Evolutionary conservation across 1,140 invertebrate genomes (phyloP).

Genomic region (Diorhabda carinulata): DNA sequence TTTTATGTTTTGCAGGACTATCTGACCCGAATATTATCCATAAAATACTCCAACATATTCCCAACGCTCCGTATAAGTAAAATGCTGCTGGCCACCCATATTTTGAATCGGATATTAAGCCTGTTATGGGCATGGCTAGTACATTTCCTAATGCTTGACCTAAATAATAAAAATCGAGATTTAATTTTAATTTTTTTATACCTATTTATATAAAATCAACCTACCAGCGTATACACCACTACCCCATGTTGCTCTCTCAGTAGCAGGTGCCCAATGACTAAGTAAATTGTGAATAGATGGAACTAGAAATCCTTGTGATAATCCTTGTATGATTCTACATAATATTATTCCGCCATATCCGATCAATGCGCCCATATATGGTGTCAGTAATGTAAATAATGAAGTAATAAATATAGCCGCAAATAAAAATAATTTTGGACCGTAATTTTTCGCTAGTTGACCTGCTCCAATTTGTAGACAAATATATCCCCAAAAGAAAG

Average conservation of each 20-base stretch:
- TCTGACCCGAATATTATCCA: conserved; percentile 65
- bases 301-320: conserved; percentile 34
- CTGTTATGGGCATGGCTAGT: conserved; percentile 65
- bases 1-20: conserved; percentile 57
- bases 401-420: conserved; percentile 51
- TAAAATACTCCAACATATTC: conserved; percentile 57
- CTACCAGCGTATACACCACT: conserved; percentile 32
- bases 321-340: conserved; percentile 32
- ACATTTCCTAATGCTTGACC: conserved; percentile 70
- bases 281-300: conserved; percentile 32
- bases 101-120: conserved; percentile 58
- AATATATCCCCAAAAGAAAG: conserved; percentile 65
- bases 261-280: conserved; percentile 32
- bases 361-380: conserved; percentile 20
- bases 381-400: conserved; percentile 51
- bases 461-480: conserved; percentile 62
- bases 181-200: not conserved
- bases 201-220: not conserved
- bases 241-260: conserved; percentile 31
- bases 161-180: conserved; percentile 27
- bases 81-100: conserved; percentile 76
- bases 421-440: conserved; percentile 59
- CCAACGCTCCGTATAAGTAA: conserved; percentile 66
- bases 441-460: conserved; percentile 60
- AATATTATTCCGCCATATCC: conserved; percentile 31